A percentile compares a stretch with the other conserved stretches of the same genome.
These are phyloP conservation scores for Tetranychus cinnabarinus DNA, from an alignment of 1,140 invertebrate species.

Conservation along the genomic window DNA sequence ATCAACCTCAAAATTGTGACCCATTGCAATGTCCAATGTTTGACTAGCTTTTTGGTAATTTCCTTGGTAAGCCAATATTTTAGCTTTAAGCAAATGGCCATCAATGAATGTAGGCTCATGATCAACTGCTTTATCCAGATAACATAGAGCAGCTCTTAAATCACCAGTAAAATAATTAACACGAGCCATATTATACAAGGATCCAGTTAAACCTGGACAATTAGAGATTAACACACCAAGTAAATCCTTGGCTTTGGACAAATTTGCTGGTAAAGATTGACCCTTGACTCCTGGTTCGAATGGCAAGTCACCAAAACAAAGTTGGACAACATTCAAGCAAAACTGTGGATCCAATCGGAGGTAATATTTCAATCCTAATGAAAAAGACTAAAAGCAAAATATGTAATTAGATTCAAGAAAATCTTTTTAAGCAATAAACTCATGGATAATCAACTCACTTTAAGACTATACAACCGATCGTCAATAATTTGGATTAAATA, in stretches of 20 bases:
- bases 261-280: constrained; percentile 22
- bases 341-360: constrained; percentile 58
- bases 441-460: constrained; percentile 18
- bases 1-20: constrained; percentile 57
- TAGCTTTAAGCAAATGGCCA: constrained; percentile 62
- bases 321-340: constrained; percentile 46
- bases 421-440: background rate
- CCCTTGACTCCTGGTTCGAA: constrained; percentile 26
- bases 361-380: constrained; percentile 48
- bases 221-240: constrained; percentile 46
- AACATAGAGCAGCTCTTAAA: constrained; percentile 17
- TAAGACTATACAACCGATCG: constrained; percentile 28
- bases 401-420: background rate
- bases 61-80: constrained; percentile 34
- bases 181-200: constrained; percentile 47
- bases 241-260: constrained; percentile 34
- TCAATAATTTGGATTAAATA: constrained; percentile 45
- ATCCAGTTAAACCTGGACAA: constrained; percentile 52
- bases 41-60: constrained; percentile 53
- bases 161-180: constrained; percentile 40
- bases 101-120: constrained; percentile 48
- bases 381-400: background rate
- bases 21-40: constrained; percentile 60
- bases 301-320: constrained; percentile 48
- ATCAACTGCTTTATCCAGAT: constrained; percentile 45